Conservation (phyloP, 2,888 invertebrate species). For the Acrobasis repandana region DNA sequence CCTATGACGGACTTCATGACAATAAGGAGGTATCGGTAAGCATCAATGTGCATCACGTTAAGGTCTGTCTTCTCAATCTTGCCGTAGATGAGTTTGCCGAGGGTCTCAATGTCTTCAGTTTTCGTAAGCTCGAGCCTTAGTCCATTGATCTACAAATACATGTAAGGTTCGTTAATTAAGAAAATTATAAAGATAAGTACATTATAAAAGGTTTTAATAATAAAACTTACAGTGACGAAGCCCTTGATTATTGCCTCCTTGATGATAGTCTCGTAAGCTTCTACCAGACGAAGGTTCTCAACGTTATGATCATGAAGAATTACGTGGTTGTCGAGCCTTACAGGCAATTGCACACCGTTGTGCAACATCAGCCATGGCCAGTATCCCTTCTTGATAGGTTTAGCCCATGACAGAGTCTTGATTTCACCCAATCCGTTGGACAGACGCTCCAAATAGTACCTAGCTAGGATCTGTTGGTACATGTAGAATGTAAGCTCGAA, state of each 20-base stretch:
- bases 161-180: background rate
- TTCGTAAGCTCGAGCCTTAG: constrained; percentile 61
- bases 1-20: constrained; percentile 78
- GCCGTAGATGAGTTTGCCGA: constrained; percentile 80
- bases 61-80: constrained; percentile 65
- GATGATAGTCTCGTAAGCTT: constrained; percentile 79
- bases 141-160: constrained; percentile 61
- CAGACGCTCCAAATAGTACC: constrained; percentile 80
- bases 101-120: constrained; percentile 75
- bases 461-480: constrained; percentile 86
- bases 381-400: constrained; percentile 75
- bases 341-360: constrained; percentile 81
- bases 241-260: constrained; percentile 83
- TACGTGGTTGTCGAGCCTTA: constrained; percentile 72
- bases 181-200: background rate
- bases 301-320: constrained; percentile 56
- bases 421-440: constrained; percentile 75
- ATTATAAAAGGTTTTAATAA: background rate
- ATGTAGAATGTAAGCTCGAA: constrained; percentile 83
- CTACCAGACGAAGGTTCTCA: constrained; percentile 51
- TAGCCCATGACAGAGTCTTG: constrained; percentile 70
- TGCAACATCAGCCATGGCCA: constrained; percentile 81
- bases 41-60: constrained; percentile 58
- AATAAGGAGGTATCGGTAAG: constrained; percentile 83
- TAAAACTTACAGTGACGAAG: constrained; percentile 63